Base-by-base conservation (phyloP, 1,140 invertebrate species). In the Heliconius eleuchia region DNA sequence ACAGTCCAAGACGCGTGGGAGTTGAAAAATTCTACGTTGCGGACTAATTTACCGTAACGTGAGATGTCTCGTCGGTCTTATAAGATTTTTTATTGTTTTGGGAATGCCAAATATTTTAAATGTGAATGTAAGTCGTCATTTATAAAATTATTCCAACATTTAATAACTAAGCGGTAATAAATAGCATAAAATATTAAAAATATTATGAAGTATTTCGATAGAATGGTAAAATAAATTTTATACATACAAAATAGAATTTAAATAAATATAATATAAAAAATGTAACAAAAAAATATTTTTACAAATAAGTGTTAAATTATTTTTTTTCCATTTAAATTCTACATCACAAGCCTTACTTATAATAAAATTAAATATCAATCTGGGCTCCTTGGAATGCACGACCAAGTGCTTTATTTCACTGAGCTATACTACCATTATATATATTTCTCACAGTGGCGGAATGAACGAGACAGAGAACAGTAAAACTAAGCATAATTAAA, bases 1-100 rank as follows among this genome's bases (percentile, higher is more conserved):
- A 76, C 76, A 76, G 79, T 73, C 76, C 76, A 76, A 39, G 39
- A 66, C 46, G 71, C 71, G 79, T 76, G 79, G 79, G 79, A 52
- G 74, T 71, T 37, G 70, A 77, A 57, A 76, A 76, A 73, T 66
- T 80, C 50, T 23, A 71, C 8, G 60, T 66, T 37, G 9, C 18
- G 23, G 30, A 74, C 75, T 30, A 66, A 66, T 66, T 66, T 30
- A 30, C 60, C 60, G 60, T 66, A 66, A 66, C 60, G 60, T 30
- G 60, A 66, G 27, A 30, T 30, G 13, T 66, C 60, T 66, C 60
- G 60, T 11, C 13, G 60, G 30, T 66, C 60, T 66, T 66, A 66
- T 27, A 66, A 30, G 3, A 30, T 8, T 16, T 60, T 60, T 66
- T 66, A 66, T 66, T 66, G 23, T 9, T 30, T 66, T 66, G 23